Conservation (phyloP, 2,888 invertebrate genomes). For the Helobdella robusta region DNA sequence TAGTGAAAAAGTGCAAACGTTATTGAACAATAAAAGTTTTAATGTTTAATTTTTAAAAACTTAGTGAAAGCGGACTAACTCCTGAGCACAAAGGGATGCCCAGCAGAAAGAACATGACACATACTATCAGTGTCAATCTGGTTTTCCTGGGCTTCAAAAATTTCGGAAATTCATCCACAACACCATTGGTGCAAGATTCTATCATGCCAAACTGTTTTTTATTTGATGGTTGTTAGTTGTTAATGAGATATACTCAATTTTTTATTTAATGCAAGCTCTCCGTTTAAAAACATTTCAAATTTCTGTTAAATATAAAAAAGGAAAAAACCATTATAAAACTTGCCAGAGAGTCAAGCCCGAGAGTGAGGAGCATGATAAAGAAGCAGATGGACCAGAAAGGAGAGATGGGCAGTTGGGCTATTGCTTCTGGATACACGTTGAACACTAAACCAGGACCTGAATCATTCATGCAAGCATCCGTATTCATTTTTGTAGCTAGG, state of each 20-base stretch:
- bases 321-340: too few species aligned
- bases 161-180: slow-evolving; percentile 61
- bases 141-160: slow-evolving; percentile 53
- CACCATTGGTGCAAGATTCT: slow-evolving; percentile 64
- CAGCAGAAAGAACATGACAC: slow-evolving; percentile 57
- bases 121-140: slow-evolving; percentile 56
- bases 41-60: too few species aligned
- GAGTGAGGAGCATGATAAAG: slow-evolving; percentile 25
- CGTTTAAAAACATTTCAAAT: too few species aligned
- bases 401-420: slow-evolving; percentile 21
- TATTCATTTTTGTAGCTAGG: too few species aligned
- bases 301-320: too few species aligned
- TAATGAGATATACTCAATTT: too few species aligned
- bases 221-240: too few species aligned
- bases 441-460: slow-evolving; percentile 23
- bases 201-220: slow-evolving; percentile 67
- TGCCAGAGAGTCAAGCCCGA: slow-evolving; percentile 42
- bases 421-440: slow-evolving; percentile 21
- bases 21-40: too few species aligned
- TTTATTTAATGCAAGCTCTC: too few species aligned
- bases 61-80: too few species aligned
- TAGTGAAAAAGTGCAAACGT: too few species aligned
- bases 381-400: slow-evolving; percentile 21
- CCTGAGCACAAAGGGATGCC: slow-evolving; percentile 65
- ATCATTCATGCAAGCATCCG: too few species aligned